Base-by-base conservation (phyloP, 2,797 vertebrate genomes). In the Chanos chanos region DNA sequence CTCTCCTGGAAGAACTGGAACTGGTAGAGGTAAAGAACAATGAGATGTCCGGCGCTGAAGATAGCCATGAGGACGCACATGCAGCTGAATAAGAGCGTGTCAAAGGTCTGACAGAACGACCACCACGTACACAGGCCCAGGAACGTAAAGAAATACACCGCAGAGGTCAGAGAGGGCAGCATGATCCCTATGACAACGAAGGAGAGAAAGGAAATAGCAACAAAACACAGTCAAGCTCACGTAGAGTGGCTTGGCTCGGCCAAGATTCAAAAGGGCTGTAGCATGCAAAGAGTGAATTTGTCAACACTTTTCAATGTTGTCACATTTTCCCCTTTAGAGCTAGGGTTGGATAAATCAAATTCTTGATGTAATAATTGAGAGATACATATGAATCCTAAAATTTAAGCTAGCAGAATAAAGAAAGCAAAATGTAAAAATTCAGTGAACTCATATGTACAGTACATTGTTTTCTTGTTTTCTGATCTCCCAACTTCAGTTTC, bases 41-140 rank as follows among this genome's bases (percentile, higher is more conserved):
- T 84, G 74, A 99, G 85, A 81, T 99, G 96, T 7, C 96, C 96
- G 0, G 94, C 94, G 3, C 92, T 97, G 82, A 94, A 99, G 85
- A 99, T 98, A 66, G 95, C 93, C 92, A 99, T 94, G 76, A 98
- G 84, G 49, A 99, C 94, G 66, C 96, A 99, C 80, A 99, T 88
- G 76, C 95, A 99, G 92, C 96, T 97, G 90, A 99, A 99, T 70
- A 97, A 85, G 79, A 99, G 89, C 1, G 90, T 94, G 90, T 96
- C 92, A 37, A 99, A 94, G 4, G 86, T 89, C 72, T 87, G 91
- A 77, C 96, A 89, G 78, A 96, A 94, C n/a, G 96, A 98, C 96
- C 97, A 99, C 96, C 97, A 99, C 9, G 96, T 98, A 75, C 97
- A 96, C 65, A 99, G 87, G 71, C 94, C 94, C 81, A 99, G 82